phyloP scores from a whole-genome alignment of 2,113 vertebrate species.

The Dipodomys ordii region DNA sequence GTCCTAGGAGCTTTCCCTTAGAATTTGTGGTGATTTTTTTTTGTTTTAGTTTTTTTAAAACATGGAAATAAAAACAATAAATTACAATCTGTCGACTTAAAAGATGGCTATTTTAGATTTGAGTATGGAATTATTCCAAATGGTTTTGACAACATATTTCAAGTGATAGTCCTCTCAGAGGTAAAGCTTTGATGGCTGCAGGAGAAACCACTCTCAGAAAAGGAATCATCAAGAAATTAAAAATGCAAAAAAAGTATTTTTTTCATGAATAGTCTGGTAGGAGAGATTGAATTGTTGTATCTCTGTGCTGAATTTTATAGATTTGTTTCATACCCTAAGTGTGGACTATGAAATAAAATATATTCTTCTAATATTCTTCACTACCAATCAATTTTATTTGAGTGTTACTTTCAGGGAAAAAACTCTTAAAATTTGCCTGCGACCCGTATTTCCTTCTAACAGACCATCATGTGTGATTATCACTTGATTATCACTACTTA shows the following conservation, averaged over 20 bases:
- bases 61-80: conserved; percentile 37
- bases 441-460: not conserved
- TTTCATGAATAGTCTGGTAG: not conserved
- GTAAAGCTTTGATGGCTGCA: conserved; percentile 31
- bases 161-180: conserved; percentile 50
- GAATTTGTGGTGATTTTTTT: not conserved
- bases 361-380: conserved; percentile 45
- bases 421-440: not conserved
- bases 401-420: conserved; percentile 55
- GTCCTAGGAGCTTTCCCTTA: not conserved
- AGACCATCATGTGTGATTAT: not conserved
- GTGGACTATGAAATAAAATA: not conserved
- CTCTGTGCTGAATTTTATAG: not conserved
- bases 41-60: not conserved
- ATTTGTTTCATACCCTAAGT: conserved; percentile 44
- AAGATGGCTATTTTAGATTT: conserved; percentile 1
- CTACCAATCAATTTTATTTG: conserved; percentile 59
- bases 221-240: conserved; percentile 35
- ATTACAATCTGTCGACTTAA: conserved; percentile 8
- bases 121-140: conserved; percentile 36
- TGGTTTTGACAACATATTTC: conserved; percentile 45
- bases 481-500: conserved; percentile 54
- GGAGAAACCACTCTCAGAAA: conserved; percentile 34
- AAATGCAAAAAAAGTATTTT: conserved; percentile 55
- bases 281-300: not conserved